Conservation (phyloP, 2,888 invertebrate genomes). For the Elegia similella region DNA sequence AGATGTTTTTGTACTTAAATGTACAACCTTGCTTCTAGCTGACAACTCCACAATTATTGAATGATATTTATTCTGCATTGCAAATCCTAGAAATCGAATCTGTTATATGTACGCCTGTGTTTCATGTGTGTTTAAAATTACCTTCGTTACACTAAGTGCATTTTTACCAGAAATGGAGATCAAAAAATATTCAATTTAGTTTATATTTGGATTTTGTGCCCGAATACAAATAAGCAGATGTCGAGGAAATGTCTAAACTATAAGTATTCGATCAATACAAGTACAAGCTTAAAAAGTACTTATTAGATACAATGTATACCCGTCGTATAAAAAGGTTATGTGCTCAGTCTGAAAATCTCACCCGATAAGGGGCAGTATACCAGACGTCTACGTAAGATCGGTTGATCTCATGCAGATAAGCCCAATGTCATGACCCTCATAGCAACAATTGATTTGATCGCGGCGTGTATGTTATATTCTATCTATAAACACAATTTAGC, state of each 20-base stretch:
- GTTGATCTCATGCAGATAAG: neutral
- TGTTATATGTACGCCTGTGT: no score
- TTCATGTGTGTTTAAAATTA: no score
- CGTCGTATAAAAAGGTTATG: conserved; percentile 40
- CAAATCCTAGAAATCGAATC: neutral
- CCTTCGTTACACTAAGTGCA: no score
- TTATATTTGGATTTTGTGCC: neutral
- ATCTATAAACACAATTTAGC: conserved; percentile 41
- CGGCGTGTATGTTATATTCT: conserved; percentile 31
- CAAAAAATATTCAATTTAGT: neutral
- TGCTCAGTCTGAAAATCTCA: conserved; percentile 59
- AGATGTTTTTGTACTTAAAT: conserved; percentile 34
- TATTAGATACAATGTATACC: conserved; percentile 35
- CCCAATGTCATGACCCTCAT: neutral
- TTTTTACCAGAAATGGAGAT: no score
- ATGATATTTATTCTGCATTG: neutral
- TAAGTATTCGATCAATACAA: conserved; percentile 7
- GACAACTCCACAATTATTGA: neutral
- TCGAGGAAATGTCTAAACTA: conserved; percentile 1
- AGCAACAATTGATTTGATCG: conserved; percentile 29
- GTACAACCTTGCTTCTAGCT: neutral
- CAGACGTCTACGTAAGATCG: neutral
- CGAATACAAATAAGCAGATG: neutral
- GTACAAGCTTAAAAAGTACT: conserved; percentile 31
- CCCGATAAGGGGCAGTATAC: conserved; percentile 28